Conservation (phyloP, 53 echinoderm and acorn worm genomes). For the Astropecten irregularis region DNA sequence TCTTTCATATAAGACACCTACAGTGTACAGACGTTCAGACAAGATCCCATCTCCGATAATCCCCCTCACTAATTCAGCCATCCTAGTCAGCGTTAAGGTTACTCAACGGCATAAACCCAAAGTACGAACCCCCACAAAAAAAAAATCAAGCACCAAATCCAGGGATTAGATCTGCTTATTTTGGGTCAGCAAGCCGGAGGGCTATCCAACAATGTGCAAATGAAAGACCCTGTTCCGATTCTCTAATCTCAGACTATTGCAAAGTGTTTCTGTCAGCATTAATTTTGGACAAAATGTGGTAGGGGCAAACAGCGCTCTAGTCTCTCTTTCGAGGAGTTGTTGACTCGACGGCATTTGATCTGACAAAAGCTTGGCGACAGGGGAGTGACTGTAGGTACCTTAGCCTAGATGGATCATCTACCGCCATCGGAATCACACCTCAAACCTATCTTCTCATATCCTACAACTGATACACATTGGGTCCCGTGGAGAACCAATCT, state of each 20-base stretch:
- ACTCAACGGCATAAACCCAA: neutral
- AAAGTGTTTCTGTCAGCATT: neutral
- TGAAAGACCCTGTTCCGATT: conserved; percentile 4
- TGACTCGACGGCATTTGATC: no score
- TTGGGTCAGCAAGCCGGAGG: conserved; percentile 1
- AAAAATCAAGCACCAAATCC: neutral
- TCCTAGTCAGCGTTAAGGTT: neutral
- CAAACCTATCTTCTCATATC: no score
- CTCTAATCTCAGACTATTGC: neutral
- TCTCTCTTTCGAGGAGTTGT: no score
- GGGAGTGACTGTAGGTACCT: no score
- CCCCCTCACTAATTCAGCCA: neutral
- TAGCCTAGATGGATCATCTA: no score
- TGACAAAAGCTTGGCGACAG: no score
- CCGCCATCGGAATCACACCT: no score
- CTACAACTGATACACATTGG: no score
- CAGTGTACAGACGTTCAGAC: no score
- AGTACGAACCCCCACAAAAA: neutral
- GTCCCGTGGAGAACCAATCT: no score
- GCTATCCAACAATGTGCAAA: conserved; percentile 5
- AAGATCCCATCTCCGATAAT: neutral
- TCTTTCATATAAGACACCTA: no score
- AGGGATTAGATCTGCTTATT: no score
- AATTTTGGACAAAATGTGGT: neutral
- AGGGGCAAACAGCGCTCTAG: neutral